Evolutionary conservation across 2,888 invertebrate species (phyloP), one percentile per base, ranked within the genome.

Genomic region (Euspilapteryx auroguttella): DNA sequence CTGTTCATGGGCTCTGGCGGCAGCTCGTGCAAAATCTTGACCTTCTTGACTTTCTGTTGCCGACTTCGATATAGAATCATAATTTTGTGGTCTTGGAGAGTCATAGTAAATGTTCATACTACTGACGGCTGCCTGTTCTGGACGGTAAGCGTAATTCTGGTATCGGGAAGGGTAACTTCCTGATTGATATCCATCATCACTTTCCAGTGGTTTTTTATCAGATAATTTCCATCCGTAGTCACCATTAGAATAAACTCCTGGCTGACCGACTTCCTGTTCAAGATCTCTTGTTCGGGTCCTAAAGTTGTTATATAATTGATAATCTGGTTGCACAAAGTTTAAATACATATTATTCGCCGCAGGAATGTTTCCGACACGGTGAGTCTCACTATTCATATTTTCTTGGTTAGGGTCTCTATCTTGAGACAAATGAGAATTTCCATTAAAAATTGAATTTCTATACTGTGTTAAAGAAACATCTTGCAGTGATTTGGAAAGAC

Each of bases 161-260:
- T 63, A 29, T 12, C 29, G 59, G 32, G 52, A 54, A 21, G 48
- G 49, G 33, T 52, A 56, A 36, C 45, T 62, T 23, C 41, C 45
- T 13, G 52, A 35, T 14, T 52, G 42, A 29, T 53, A 56, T 25
- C 40, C 38, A 29, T 68, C 62, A 10, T 51, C 47, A 24, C 40
- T 47, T 23, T 38, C 36, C n/a, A 42, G 35, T 14, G 57, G 46
- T 34, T 63, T 76, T 39, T 63, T 71, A n/a, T 55, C 62, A 3
- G 50, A 45, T 12, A 76, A 31, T 42, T 69, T 75, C 77, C 77
- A 77, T 2, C 77, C 76, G 38, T 62, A 77, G 37, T 77, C 75
- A 8, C 75, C 75, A 29, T 68, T 62, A 1, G 76, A 68, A 35
- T 75, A 76, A 17, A 46, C 38, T 9, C 55, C 55, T 29, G 52